phyloP scores from a whole-genome alignment of 2,113 vertebrate species.

The Myiopsitta monachus region DNA sequence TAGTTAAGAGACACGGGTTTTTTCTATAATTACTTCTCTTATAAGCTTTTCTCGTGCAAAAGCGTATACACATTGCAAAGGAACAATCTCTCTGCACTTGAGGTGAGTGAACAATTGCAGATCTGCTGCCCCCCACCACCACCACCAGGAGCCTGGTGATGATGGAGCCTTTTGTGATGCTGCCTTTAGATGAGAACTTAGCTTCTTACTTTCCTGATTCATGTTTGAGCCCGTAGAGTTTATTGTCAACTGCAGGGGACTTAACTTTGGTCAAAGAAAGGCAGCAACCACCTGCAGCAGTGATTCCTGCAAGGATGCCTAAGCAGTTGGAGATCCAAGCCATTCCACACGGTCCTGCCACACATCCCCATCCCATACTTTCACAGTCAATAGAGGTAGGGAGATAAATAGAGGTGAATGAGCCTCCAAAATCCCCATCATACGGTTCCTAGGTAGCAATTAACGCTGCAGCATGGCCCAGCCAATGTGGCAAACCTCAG shows the following conservation, averaged over 20 bases:
- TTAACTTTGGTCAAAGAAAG: conserved; percentile 33
- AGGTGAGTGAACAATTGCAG: neutral
- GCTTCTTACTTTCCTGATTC: neutral
- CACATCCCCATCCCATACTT: neutral
- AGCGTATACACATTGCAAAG: neutral
- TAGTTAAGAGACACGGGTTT: neutral
- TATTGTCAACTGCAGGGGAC: conserved; percentile 70
- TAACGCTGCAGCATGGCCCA: no score
- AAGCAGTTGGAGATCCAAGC: neutral
- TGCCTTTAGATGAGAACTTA: neutral
- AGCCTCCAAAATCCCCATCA: neutral
- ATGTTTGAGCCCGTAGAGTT: conserved; percentile 44
- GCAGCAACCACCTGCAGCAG: neutral
- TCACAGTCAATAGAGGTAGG: neutral
- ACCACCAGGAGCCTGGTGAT: neutral
- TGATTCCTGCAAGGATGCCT: neutral
- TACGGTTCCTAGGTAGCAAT: neutral
- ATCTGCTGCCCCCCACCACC: neutral
- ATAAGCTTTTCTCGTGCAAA: neutral
- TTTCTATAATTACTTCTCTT: neutral
- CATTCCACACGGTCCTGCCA: neutral
- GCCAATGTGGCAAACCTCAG: neutral
- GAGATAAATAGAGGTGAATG: neutral
- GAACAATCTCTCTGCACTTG: neutral
- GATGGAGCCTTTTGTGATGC: neutral